Percentiles rank a stretch among this genome's conserved stretches.
These are phyloP conservation scores for Rhopalosiphum maidis DNA, from an alignment of 1,140 invertebrate genomes.

Conservation along the genomic window DNA sequence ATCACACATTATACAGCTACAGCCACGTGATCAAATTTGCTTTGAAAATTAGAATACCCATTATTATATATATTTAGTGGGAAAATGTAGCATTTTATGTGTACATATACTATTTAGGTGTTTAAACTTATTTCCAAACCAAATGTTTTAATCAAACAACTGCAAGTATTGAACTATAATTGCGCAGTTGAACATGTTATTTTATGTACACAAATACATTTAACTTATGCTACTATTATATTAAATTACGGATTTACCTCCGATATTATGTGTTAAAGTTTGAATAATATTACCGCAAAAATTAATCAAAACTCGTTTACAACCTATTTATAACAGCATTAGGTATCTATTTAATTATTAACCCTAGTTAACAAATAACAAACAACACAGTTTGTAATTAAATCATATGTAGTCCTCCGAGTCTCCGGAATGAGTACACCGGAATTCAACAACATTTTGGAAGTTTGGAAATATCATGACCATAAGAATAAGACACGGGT, in stretches of 20 bases:
- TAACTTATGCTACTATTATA: background rate
- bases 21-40: background rate
- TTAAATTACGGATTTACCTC: background rate
- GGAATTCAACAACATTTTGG: too few relatives aligned
- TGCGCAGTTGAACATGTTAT: background rate
- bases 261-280: background rate
- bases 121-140: background rate
- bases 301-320: background rate
- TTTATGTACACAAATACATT: background rate
- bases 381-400: background rate
- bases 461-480: too few relatives aligned
- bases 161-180: background rate
- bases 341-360: too few relatives aligned
- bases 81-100: background rate
- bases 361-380: background rate
- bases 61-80: background rate
- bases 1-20: background rate
- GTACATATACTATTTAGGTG: background rate
- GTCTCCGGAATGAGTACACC: too few relatives aligned
- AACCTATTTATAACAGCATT: too few relatives aligned
- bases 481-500: too few relatives aligned
- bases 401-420: background rate
- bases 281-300: background rate
- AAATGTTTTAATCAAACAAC: constrained; percentile 17
- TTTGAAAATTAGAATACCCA: background rate